Percentiles rank a stretch among this genome's conserved stretches.
Evolutionary conservation across 2,113 vertebrate genomes (phyloP).

Genomic region (Scytalopus superciliaris): DNA sequence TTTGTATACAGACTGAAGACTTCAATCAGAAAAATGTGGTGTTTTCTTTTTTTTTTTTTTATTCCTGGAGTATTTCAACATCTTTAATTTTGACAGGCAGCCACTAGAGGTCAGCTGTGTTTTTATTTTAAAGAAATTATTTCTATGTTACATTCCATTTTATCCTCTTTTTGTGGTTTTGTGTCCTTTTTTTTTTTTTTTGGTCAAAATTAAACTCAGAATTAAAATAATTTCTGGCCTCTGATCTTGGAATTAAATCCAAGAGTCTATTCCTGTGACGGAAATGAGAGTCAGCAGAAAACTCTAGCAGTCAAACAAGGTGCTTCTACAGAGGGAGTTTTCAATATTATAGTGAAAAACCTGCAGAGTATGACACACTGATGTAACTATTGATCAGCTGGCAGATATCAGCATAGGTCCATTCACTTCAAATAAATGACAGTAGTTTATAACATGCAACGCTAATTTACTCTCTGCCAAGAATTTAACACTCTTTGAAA

Average conservation of each 20-base stretch:
- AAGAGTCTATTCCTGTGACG: neutral
- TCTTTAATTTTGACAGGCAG: neutral
- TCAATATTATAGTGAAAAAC: neutral
- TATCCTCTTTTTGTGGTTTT: neutral
- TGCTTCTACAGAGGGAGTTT: neutral
- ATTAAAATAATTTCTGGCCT: neutral
- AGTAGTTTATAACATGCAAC: neutral
- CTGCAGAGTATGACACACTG: neutral
- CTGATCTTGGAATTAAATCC: neutral
- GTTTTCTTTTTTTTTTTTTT: fast-evolving
- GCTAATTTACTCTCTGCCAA: neutral
- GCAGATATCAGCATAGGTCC: neutral
- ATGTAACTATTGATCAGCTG: neutral
- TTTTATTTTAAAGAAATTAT: neutral
- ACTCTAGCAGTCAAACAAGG: neutral
- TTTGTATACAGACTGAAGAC: neutral
- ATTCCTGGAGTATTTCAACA: neutral
- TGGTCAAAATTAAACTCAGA: neutral
- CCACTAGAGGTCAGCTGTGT: conserved; percentile 71
- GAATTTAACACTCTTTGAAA: neutral
- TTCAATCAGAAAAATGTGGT: neutral
- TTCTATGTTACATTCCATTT: neutral
- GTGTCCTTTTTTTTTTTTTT: neutral
- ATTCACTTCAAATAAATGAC: neutral
- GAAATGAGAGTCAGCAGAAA: neutral